Conservation (phyloP, 2,888 invertebrate species). For the Eupithecia pulchellata region DNA sequence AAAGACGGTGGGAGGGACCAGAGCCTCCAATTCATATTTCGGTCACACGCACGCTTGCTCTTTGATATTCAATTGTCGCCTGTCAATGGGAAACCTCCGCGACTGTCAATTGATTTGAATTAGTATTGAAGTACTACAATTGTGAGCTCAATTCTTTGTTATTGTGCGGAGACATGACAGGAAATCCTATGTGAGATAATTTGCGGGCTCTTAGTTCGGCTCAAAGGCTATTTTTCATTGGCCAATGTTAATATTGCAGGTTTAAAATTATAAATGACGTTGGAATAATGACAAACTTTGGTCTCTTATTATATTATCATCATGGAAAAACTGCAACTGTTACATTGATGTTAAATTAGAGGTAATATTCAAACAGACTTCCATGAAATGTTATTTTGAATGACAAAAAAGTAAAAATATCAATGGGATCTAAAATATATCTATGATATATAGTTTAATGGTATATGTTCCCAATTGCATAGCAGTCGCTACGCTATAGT, state of each 20-base stretch:
- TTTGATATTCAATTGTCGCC: slow-evolving; percentile 47
- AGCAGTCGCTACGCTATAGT: neutral
- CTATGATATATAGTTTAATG: no score
- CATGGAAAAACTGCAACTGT: neutral
- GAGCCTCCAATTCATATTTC: slow-evolving; percentile 16
- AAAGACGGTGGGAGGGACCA: neutral
- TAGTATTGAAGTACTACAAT: slow-evolving; percentile 48
- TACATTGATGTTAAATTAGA: no score
- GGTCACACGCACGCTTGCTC: slow-evolving; percentile 38
- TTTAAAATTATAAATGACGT: neutral
- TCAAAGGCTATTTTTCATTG: slow-evolving; percentile 1
- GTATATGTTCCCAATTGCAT: neutral
- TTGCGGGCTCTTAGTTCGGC: neutral
- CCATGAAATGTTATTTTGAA: no score
- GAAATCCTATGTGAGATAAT: slow-evolving; percentile 11
- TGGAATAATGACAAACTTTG: neutral
- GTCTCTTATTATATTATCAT: neutral
- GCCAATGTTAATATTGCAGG: neutral
- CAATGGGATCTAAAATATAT: no score
- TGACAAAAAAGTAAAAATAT: no score
- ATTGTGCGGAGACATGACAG: slow-evolving; percentile 20
- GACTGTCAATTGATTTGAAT: slow-evolving; percentile 54
- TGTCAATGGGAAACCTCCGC: slow-evolving; percentile 33
- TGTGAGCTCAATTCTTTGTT: slow-evolving; percentile 37
- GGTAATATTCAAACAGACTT: no score